phyloP scores from a whole-genome alignment of 2,888 invertebrate genomes.

The Orchesella flavescens region DNA sequence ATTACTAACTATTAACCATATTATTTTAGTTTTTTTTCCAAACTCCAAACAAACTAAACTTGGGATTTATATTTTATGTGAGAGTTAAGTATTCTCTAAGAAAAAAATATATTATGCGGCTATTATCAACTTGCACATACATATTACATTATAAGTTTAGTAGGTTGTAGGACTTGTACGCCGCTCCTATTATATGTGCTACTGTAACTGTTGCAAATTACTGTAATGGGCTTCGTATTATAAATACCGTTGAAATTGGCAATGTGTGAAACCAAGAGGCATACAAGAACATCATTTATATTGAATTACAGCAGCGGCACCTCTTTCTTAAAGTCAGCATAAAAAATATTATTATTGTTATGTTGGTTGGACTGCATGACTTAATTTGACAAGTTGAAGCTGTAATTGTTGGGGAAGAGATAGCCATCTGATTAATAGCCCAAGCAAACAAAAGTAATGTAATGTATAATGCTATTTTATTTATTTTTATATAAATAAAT shows the following conservation, averaged over 20 bases:
- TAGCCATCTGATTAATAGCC: conserved; percentile 43
- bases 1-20: neutral
- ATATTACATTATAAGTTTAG: neutral
- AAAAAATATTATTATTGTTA: no score
- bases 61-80: neutral
- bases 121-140: neutral
- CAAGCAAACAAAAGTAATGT: neutral
- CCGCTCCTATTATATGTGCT: no score
- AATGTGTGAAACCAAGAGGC: conserved; percentile 7
- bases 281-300: neutral
- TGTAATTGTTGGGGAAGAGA: conserved; percentile 34
- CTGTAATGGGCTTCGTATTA: neutral
- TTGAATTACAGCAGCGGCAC: no score
- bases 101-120: no score
- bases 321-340: no score
- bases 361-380: no score
- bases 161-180: no score
- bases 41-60: no score
- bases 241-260: conserved; percentile 17
- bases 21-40: no score
- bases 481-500: no score
- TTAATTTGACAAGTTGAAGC: conserved; percentile 10
- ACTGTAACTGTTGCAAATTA: neutral
- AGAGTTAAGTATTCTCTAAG: neutral
- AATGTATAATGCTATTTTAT: no score